These are phyloP conservation scores for Apantesis nais DNA, from an alignment of 2,888 invertebrate genomes.

Conservation along the genomic window DNA sequence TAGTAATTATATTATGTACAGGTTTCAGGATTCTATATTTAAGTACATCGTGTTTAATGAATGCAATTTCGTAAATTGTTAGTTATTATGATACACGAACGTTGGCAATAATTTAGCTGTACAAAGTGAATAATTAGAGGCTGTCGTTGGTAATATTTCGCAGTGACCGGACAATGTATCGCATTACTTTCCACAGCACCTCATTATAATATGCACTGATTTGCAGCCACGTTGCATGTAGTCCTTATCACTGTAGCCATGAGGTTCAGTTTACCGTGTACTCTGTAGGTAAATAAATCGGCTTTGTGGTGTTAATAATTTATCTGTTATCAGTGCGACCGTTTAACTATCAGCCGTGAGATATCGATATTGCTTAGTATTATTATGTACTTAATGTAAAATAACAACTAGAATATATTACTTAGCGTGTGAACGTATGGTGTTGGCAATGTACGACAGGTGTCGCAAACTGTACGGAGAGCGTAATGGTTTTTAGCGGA, in stretches of 20 bases:
- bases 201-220: background rate
- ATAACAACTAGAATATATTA: background rate
- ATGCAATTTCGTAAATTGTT: slow-evolving; percentile 5
- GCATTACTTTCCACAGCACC: background rate
- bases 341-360: background rate
- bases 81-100: background rate
- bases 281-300: background rate
- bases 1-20: background rate
- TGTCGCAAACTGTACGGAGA: no score
- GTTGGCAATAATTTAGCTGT: background rate
- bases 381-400: background rate
- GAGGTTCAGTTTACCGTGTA: background rate
- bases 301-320: background rate
- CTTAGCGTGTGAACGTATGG: background rate
- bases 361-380: background rate
- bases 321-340: background rate
- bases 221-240: background rate
- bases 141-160: slow-evolving; percentile 3
- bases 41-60: background rate
- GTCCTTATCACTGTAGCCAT: background rate
- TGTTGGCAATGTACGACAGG: background rate
- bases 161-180: background rate
- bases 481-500: no score
- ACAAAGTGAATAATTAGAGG: background rate
- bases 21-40: background rate